These are phyloP conservation scores for Diplodus sargus DNA, from an alignment of 2,797 vertebrate species.

Conservation along the genomic window DNA sequence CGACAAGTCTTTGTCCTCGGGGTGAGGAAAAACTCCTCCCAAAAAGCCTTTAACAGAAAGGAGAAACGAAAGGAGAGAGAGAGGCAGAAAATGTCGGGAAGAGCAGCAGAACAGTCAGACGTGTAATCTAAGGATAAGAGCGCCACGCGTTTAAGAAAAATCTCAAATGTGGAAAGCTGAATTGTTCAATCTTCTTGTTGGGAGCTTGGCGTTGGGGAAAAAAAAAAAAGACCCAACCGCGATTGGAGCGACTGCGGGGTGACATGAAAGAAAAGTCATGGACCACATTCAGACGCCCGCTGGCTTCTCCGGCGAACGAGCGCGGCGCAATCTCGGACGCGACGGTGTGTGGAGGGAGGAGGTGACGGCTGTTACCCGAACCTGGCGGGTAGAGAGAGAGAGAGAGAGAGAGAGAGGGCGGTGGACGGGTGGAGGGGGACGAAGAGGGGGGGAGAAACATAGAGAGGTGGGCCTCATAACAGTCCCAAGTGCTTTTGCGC, in stretches of 20 bases:
- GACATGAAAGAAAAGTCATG: conserved; percentile 60
- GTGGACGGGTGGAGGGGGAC: conserved; percentile 11
- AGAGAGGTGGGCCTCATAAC: conserved; percentile 75
- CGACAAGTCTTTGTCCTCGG: not conserved
- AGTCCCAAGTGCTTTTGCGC: conserved; percentile 82
- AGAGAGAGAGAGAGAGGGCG: not conserved
- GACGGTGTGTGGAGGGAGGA: conserved; percentile 17
- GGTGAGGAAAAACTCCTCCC: not conserved
- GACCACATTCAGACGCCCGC: conserved; percentile 36
- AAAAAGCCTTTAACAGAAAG: not conserved
- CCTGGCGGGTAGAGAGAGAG: conserved; percentile 34
- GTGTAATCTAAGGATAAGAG: not conserved
- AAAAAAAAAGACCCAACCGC: not conserved
- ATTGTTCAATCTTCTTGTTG: not conserved
- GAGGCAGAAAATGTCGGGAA: not conserved
- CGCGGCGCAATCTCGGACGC: conserved; percentile 12
- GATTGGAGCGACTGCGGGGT: conserved; percentile 42
- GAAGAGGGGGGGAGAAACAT: conserved; percentile 3
- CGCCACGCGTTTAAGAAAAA: not conserved
- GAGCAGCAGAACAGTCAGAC: not conserved
- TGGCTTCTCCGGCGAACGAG: not conserved
- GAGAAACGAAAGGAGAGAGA: not conserved
- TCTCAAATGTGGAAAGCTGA: not conserved
- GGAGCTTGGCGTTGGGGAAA: too few relatives aligned
- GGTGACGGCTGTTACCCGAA: conserved; percentile 32